A percentile compares a stretch with the other conserved stretches of the same genome.
phyloP scores from a whole-genome alignment of 1,140 invertebrate genomes.

The Platyura marginata region DNA sequence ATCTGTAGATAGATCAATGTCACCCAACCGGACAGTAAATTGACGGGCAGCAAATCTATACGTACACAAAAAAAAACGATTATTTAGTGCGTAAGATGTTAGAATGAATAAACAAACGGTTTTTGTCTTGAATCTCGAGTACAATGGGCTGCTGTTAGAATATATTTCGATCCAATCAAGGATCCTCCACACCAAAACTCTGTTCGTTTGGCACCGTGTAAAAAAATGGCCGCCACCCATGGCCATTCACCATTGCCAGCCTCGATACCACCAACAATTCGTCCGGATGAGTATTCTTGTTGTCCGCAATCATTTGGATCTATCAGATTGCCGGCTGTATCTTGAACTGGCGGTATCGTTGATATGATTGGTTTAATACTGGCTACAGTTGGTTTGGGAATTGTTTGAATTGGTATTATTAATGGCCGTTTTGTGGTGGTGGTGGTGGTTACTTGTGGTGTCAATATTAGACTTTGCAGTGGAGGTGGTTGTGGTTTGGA shows the following conservation, averaged over 20 bases:
- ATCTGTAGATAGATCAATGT: slow-evolving; percentile 65
- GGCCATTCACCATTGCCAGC: slow-evolving; percentile 68
- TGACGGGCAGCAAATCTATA: slow-evolving; percentile 64
- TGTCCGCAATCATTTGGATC: slow-evolving; percentile 54
- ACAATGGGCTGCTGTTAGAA: slow-evolving; percentile 85
- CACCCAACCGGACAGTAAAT: slow-evolving; percentile 74
- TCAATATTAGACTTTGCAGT: slow-evolving; percentile 1
- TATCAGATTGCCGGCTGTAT: slow-evolving; percentile 22
- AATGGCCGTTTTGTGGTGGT: neutral
- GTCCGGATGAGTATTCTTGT: slow-evolving; percentile 58
- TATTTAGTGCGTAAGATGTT: too few relatives aligned
- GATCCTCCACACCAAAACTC: slow-evolving; percentile 93
- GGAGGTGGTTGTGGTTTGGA: neutral
- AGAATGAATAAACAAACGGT: slow-evolving; percentile 47
- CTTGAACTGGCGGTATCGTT: neutral
- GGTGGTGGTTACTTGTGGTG: slow-evolving; percentile 4
- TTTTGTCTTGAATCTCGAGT: slow-evolving; percentile 68
- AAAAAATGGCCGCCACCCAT: slow-evolving; percentile 86
- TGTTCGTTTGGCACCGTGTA: slow-evolving; percentile 63
- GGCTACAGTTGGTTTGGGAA: neutral
- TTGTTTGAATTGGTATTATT: slow-evolving; percentile 6
- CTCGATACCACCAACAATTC: slow-evolving; percentile 78
- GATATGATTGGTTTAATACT: neutral
- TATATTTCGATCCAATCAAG: slow-evolving; percentile 55
- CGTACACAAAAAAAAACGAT: too few relatives aligned